Conservation (phyloP, 1,140 invertebrate species). For the fruit fly (Drosophila melanogaster) region DNA sequence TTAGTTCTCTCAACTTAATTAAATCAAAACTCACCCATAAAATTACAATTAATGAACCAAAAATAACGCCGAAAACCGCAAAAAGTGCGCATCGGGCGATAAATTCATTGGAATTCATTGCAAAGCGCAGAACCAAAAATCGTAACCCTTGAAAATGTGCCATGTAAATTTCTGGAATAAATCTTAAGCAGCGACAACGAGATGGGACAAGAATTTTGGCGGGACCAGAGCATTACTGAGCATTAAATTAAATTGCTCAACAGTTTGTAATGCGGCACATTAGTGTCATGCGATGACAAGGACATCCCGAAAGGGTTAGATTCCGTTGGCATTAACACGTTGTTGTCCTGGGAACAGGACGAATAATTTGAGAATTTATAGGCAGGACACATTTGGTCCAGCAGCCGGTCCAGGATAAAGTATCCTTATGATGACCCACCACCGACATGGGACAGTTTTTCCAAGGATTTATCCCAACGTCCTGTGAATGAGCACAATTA, state of each 20-base stretch:
- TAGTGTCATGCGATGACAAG: constrained; percentile 80
- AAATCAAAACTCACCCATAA: constrained; percentile 70
- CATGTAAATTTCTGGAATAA: constrained; percentile 66
- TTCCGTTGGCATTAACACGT: constrained; percentile 73
- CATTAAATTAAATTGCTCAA: constrained; percentile 84
- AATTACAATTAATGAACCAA: constrained; percentile 81
- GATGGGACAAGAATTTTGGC: constrained; percentile 35
- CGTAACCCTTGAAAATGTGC: constrained; percentile 37
- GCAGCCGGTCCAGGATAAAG: constrained; percentile 18
- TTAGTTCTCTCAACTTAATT: constrained; percentile 60
- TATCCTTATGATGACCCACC: constrained; percentile 23
- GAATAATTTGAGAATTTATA: constrained; percentile 76
- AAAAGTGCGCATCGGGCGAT: constrained; percentile 37
- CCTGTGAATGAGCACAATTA: constrained; percentile 82
- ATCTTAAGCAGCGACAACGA: constrained; percentile 58
- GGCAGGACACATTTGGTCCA: constrained; percentile 72
- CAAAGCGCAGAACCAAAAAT: constrained; percentile 18
- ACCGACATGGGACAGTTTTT: constrained; percentile 44
- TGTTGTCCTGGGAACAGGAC: constrained; percentile 64
- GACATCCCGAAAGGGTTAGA: constrained; percentile 62
- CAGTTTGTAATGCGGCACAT: constrained; percentile 84
- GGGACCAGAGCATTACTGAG: constrained; percentile 34
- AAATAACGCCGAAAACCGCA: constrained; percentile 73
- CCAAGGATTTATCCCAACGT: constrained; percentile 74
- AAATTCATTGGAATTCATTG: constrained; percentile 48